Base-by-base conservation (phyloP, 2,113 vertebrate species). In the Ia io region DNA sequence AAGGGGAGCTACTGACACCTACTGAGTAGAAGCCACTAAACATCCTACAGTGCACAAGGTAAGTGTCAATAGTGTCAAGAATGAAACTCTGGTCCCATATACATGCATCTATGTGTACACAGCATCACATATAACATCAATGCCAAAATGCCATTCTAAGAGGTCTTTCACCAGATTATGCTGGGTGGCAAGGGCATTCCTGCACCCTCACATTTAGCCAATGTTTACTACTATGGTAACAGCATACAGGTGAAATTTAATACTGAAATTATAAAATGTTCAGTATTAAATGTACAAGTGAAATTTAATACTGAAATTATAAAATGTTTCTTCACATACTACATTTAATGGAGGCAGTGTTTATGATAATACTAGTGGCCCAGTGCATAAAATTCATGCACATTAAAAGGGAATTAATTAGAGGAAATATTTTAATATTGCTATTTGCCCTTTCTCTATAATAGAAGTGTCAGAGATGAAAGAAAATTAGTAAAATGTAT, bases 291-390 rank as follows among this genome's bases (percentile, higher is more conserved):
- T 25, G 11, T 37, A 56, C 49, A 91, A 88, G 67, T 37, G 32
- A 69, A 63, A 79, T 16, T 90, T 76, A 79, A 65, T 23, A 28
- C n/a, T 71, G 30, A 94, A 92, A 94, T 91, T 63, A 63, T 69
- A 70, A 92, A 69, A 32, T 32, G 5, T 70, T 74, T 89, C 40
- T 70, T 91, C 30, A 6, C 14, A 37, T 25, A 56, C 8, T 30
- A 51, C 9, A 44, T 73, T 56, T 85, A 85, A n/a, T 28, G 11
- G 25, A 91, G 16, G 14, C 77, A 37, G 56, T 28, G 37, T 44
- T 82, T 69, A 67, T 61, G 67, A 74, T 40, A 80, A 69, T 17
- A 80, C 51, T 53, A 53, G 51, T 53, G 51, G 51, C 51, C 6
- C 18, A 2, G 51, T 53, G 6, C 51, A 51, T 51, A 5, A 51